phyloP scores from a whole-genome alignment of 2,797 vertebrate genomes.

The Galagoides demidoff region DNA sequence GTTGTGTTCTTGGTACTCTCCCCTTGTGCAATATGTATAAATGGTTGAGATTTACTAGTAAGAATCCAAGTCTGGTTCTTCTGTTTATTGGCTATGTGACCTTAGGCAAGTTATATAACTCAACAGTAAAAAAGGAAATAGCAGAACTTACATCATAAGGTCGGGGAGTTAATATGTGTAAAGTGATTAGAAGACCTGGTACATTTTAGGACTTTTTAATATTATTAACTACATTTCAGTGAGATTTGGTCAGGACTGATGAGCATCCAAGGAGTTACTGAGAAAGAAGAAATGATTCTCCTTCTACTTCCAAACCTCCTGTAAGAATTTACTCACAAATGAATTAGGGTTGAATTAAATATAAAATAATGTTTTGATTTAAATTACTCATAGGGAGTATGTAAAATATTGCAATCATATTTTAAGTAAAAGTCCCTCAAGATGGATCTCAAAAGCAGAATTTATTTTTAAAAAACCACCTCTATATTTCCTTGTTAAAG shows the following conservation, averaged over 20 bases:
- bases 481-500: background rate
- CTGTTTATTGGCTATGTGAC: background rate
- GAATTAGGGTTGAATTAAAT: background rate
- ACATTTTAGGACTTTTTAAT: background rate
- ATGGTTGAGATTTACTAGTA: background rate
- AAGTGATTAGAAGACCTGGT: background rate
- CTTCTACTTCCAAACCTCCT: background rate
- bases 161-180: background rate
- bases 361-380: slow-evolving; percentile 32
- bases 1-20: background rate
- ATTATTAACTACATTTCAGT: slow-evolving; percentile 1
- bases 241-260: background rate
- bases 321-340: slow-evolving; percentile 29
- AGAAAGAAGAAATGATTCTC: background rate
- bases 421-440: slow-evolving; percentile 45
- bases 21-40: background rate
- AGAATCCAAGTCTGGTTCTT: background rate
- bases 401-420: background rate
- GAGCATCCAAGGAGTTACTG: background rate
- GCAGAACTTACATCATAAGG: background rate
- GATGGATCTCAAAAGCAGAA: slow-evolving; percentile 34
- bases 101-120: background rate
- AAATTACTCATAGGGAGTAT: background rate
- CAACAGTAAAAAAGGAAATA: background rate
- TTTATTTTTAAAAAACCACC: slow-evolving; percentile 22